These are phyloP conservation scores for Aphidius ervi DNA, from an alignment of 1,140 invertebrate species.

Conservation along the genomic window DNA sequence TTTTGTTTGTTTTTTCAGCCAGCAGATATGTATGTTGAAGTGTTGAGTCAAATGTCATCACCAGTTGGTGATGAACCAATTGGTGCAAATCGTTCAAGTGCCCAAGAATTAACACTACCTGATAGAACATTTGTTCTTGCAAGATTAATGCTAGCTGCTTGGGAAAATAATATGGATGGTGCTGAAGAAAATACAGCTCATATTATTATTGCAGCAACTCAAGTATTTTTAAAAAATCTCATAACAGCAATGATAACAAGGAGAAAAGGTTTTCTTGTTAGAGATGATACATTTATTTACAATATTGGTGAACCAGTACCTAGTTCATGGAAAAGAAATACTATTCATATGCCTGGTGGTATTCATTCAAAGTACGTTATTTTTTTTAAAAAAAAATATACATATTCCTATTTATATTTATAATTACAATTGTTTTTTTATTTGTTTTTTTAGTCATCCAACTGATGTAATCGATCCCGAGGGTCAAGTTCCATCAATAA, in stretches of 20 bases:
- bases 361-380: constrained; percentile 26
- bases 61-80: constrained; percentile 50
- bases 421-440: not conserved
- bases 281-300: constrained; percentile 66
- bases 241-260: constrained; percentile 66
- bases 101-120: constrained; percentile 67
- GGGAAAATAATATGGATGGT: constrained; percentile 76
- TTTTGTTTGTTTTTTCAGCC: constrained; percentile 30
- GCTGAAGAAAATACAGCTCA: constrained; percentile 73
- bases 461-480: constrained; percentile 42
- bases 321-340: constrained; percentile 67
- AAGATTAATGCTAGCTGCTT: constrained; percentile 73
- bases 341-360: constrained; percentile 47
- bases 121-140: constrained; percentile 74
- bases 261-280: constrained; percentile 67
- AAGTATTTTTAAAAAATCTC: constrained; percentile 75
- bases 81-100: constrained; percentile 55
- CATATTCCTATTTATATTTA: constrained; percentile 1
- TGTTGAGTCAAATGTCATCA: constrained; percentile 45
- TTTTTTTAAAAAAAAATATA: not conserved
- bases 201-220: constrained; percentile 69
- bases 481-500: constrained; percentile 43
- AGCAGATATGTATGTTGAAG: constrained; percentile 50
- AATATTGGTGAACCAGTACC: constrained; percentile 67
- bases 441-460: constrained; percentile 23